phyloP scores from a whole-genome alignment of 1,140 invertebrate species.

The Plutomurus gul region DNA sequence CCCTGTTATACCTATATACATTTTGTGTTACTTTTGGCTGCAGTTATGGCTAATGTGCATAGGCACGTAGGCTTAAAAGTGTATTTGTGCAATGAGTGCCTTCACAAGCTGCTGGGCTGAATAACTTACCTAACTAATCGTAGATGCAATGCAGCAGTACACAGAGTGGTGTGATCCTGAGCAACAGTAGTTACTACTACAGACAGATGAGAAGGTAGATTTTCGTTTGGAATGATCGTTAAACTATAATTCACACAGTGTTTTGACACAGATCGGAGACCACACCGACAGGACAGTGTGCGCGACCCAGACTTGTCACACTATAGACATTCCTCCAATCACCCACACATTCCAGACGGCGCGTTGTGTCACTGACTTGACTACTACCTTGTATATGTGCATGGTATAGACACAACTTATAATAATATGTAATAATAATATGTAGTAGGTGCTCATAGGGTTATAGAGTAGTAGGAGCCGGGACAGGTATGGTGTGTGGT shows the following conservation, averaged over 20 bases:
- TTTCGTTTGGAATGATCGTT: constrained; percentile 39
- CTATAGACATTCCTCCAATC: background rate
- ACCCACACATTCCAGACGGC: background rate
- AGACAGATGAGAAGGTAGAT: constrained; percentile 7
- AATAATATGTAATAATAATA: background rate
- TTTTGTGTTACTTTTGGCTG: too few species aligned
- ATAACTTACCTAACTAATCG: too few species aligned
- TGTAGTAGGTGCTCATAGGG: background rate
- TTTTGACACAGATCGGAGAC: constrained; percentile 39
- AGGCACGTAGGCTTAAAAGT: too few species aligned
- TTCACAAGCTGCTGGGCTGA: too few species aligned
- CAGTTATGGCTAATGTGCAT: too few species aligned
- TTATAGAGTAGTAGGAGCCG: background rate
- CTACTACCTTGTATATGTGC: too few species aligned
- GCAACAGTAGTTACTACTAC: background rate
- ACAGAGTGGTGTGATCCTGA: too few species aligned
- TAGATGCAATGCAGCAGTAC: too few species aligned
- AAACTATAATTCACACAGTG: constrained; percentile 47
- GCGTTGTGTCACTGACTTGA: background rate
- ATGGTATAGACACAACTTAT: too few species aligned
- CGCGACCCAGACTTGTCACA: constrained; percentile 24
- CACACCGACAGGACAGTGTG: background rate
- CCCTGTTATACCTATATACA: too few species aligned
- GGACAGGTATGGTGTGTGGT: background rate
- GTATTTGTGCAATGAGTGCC: too few species aligned